A percentile compares a stretch with the other conserved stretches of the same genome.
Evolutionary conservation across 2,113 vertebrate genomes (phyloP).

Genomic region (Mionectes macconnelli): DNA sequence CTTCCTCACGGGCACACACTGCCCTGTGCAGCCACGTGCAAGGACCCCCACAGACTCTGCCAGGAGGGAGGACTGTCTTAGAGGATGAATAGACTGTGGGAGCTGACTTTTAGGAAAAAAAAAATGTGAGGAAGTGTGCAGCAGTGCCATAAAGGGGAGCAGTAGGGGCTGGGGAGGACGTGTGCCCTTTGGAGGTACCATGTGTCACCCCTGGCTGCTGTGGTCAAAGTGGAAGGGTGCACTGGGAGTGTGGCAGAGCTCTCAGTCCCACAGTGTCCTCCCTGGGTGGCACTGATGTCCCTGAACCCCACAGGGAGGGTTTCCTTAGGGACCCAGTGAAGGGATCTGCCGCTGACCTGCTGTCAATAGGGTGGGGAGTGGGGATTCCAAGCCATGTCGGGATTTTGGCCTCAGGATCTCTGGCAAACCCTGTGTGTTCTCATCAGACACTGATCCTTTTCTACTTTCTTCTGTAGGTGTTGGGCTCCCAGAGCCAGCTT

Average conservation of each 20-base stretch:
- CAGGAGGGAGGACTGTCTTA: rapidly evolving
- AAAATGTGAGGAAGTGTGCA: background rate
- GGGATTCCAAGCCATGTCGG: background rate
- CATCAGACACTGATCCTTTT: background rate
- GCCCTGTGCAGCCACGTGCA: background rate
- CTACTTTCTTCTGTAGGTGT: background rate
- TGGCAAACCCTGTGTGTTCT: rapidly evolving
- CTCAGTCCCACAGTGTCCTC: background rate
- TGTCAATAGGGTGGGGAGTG: background rate
- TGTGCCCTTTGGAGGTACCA: rapidly evolving
- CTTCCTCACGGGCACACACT: background rate
- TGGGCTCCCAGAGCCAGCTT: slow-evolving; percentile 24
- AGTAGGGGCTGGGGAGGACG: background rate
- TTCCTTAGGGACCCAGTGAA: background rate
- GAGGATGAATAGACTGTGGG: rapidly evolving
- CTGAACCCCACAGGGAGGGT: background rate
- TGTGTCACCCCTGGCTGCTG: background rate
- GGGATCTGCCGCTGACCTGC: background rate
- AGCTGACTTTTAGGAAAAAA: background rate
- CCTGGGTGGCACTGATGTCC: background rate
- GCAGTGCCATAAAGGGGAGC: background rate
- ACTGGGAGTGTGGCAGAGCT: background rate
- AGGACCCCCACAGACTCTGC: background rate
- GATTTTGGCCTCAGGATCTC: background rate
- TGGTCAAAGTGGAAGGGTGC: rapidly evolving